Conservation (phyloP, 2,888 invertebrate genomes). For the Erpobdella octoculata region DNA sequence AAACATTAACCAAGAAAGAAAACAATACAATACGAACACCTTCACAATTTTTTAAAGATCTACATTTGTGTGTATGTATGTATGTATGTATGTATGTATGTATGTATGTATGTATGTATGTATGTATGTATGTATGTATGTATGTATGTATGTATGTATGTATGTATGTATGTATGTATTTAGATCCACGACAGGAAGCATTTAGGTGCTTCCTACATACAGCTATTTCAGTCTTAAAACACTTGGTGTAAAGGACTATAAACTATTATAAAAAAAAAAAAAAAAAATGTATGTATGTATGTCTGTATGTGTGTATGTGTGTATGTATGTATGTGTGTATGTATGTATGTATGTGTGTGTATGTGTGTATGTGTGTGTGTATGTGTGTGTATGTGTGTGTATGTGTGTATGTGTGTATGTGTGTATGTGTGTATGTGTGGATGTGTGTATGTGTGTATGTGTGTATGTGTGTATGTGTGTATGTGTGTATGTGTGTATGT, state of each 20-base stretch:
- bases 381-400: not conserved
- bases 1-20: not conserved
- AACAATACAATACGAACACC: not conserved
- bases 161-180: not conserved
- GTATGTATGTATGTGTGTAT: not conserved
- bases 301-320: not conserved
- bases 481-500: not conserved
- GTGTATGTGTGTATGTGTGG: no score
- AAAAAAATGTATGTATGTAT: no score
- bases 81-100: not conserved
- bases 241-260: no score
- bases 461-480: conserved; percentile 5
- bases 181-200: no score
- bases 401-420: not conserved
- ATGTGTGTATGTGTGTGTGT: not conserved
- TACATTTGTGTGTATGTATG: not conserved
- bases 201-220: no score
- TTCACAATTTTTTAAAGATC: not conserved
- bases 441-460: not conserved
- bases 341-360: not conserved
- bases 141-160: conserved; percentile 12
- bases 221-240: no score
- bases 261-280: no score
- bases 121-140: not conserved
- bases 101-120: no score